Evolutionary conservation across 2,888 invertebrate species (phyloP), one percentile per base, ranked within the genome.

Genomic region (Junonia oenone): DNA sequence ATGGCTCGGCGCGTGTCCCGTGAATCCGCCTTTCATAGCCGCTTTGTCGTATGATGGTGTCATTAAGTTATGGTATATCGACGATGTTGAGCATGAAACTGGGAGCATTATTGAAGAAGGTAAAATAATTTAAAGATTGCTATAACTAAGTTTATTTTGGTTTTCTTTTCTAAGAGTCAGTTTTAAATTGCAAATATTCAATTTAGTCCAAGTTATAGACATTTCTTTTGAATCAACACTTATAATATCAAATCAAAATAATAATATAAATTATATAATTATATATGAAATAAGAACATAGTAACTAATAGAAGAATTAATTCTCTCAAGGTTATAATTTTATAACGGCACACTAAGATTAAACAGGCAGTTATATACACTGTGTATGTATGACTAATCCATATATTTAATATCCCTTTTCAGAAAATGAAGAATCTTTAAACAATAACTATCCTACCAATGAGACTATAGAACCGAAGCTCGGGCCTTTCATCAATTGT

Each of bases 11-110:
- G 81, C 92, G 3, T 88, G 91, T 55, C 88, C 91, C 1, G 68
- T 67, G 1, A 81, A 88, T 57, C 90, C 90, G 3, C 83, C 87
- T 0, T 82, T 88, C 19, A 92, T 94, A 51, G 84, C 94, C 11
- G 92, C 94, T 0, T 75, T 94, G 8, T 91, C 91, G 5, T 78
- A 80, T 26, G 91, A 91, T 64, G 93, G 93, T 0, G 78, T 78
- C 17, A 81, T 93, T n/a, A 92, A 92, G 59, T 68, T 94, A 26
- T 94, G 92, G 92, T 87, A 85, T 64, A 80, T 92, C 17, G 88
- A 90, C 48, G 86, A 85, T 50, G 59, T 84, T 0, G 75, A 76
- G 0, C 67, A 68, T 6, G 79, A 77, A 0, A 64, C 69, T 0
- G 80, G 79, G 3, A 76, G 78, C 14, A 64, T 81, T 43, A 81